Conservation (phyloP, 2,797 vertebrate species). For the Chelon labrosus region DNA sequence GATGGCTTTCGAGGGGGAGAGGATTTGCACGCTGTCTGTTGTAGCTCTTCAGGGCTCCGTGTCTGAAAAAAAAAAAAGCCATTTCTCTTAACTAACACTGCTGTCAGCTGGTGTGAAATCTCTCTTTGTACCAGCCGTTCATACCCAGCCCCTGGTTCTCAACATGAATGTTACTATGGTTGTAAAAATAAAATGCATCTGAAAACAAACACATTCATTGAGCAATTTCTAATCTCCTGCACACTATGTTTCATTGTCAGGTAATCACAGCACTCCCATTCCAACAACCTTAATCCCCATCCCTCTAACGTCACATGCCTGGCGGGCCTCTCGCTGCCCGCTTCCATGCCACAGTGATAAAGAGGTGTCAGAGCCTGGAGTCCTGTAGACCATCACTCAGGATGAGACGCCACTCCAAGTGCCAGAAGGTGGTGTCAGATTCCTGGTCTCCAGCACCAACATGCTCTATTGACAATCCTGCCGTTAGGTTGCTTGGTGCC, state of each 20-base stretch:
- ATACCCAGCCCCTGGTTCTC: conserved; percentile 48
- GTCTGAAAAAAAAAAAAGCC: conserved; percentile 13
- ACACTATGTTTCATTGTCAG: conserved; percentile 52
- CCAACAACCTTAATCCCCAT: conserved; percentile 68
- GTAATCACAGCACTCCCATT: conserved; percentile 54
- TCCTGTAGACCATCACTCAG: conserved; percentile 84
- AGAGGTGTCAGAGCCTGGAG: conserved; percentile 85
- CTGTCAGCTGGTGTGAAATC: conserved; percentile 56
- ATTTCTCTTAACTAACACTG: conserved; percentile 39
- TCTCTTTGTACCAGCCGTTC: conserved; percentile 35
- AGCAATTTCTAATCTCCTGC: conserved; percentile 33
- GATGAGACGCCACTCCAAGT: conserved; percentile 83
- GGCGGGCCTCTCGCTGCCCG: conserved; percentile 74
- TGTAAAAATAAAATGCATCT: conserved; percentile 60
- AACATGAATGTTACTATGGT: conserved; percentile 41
- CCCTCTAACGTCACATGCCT: conserved; percentile 81
- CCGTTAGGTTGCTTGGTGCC: conserved; percentile 67
- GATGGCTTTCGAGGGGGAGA: conserved; percentile 41
- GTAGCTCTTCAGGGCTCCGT: conserved; percentile 27
- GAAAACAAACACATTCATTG: conserved; percentile 30
- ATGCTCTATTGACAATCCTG: conserved; percentile 70
- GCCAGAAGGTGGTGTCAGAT: conserved; percentile 88
- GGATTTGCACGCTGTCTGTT: conserved; percentile 38
- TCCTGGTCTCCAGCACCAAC: conserved; percentile 84
- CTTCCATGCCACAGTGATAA: conserved; percentile 81